These are phyloP conservation scores for Drosophila azteca DNA, from an alignment of 1,140 invertebrate species.

Conservation along the genomic window DNA sequence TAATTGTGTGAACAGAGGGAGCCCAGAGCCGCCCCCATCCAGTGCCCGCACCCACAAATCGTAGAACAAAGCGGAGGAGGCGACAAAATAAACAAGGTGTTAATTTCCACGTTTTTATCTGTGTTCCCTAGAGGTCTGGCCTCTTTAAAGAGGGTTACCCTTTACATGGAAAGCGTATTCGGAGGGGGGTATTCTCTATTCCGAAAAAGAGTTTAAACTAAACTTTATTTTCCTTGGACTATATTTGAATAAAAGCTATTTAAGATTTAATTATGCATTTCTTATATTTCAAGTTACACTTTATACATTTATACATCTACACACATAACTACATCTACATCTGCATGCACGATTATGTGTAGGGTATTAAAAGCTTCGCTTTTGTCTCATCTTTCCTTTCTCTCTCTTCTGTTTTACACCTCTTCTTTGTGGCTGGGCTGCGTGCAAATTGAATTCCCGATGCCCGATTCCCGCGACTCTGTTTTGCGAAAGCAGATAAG, in stretches of 20 bases:
- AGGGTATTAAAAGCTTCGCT: constrained; percentile 15
- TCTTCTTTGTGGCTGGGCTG: constrained; percentile 12
- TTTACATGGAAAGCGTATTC: background rate
- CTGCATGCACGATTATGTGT: background rate
- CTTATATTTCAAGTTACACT: too few relatives aligned
- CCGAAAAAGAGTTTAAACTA: too few relatives aligned
- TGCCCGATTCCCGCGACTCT: background rate
- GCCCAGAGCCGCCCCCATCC: background rate
- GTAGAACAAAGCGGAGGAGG: constrained; percentile 18
- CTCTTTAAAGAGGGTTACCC: constrained; percentile 10
- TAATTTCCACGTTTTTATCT: constrained; percentile 58
- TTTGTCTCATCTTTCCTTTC: background rate
- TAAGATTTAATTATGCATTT: too few relatives aligned
- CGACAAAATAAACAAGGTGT: constrained; percentile 74
- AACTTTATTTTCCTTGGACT: too few relatives aligned
- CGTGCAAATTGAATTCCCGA: constrained; percentile 51
- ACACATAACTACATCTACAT: too few relatives aligned
- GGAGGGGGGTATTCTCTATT: too few relatives aligned
- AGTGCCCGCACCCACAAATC: background rate
- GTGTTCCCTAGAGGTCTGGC: constrained; percentile 18
- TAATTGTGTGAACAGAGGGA: constrained; percentile 58
- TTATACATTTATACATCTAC: too few relatives aligned
- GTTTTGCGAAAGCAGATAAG: constrained; percentile 45
- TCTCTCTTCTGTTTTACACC: constrained; percentile 4
- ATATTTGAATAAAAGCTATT: too few relatives aligned